Evolutionary conservation across 2,797 vertebrate genomes (phyloP).

Genomic region (Pseudomugil gertrudae): DNA sequence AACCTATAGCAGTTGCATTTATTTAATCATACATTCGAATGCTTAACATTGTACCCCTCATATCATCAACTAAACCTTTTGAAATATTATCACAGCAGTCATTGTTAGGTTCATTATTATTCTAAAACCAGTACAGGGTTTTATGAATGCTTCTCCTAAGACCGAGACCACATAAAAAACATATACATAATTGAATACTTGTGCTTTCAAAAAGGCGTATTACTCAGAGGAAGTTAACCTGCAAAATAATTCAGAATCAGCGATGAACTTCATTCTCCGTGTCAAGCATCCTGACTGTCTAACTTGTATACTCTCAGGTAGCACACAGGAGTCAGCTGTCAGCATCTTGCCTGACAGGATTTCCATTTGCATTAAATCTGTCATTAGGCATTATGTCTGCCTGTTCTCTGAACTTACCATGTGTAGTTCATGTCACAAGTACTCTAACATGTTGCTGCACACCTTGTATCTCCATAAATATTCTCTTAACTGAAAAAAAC

Average conservation of each 20-base stretch:
- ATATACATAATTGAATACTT: background rate
- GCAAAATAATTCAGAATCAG: conserved; percentile 15
- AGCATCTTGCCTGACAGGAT: background rate
- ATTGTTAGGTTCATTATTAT: background rate
- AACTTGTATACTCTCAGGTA: background rate
- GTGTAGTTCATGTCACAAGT: background rate
- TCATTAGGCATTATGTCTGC: conserved; percentile 2
- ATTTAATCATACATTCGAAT: conserved; percentile 9
- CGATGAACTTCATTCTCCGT: background rate
- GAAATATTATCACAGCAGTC: background rate
- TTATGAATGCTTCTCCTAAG: conserved; percentile 1
- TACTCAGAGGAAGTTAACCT: background rate
- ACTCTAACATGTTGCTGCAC: conserved; percentile 9
- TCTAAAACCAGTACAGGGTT: background rate
- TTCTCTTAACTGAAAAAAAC: conserved; percentile 5
- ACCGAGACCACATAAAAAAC: background rate
- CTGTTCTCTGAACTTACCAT: background rate
- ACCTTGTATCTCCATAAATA: conserved; percentile 14
- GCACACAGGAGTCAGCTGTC: conserved; percentile 3
- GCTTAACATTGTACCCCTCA: background rate
- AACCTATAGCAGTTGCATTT: conserved; percentile 3
- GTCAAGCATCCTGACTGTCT: background rate
- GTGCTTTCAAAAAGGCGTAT: conserved; percentile 1
- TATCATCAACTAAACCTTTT: background rate
- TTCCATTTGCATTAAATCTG: background rate